Conservation (phyloP, 2,113 vertebrate species). For the Brachypodius melanocephalos region DNA sequence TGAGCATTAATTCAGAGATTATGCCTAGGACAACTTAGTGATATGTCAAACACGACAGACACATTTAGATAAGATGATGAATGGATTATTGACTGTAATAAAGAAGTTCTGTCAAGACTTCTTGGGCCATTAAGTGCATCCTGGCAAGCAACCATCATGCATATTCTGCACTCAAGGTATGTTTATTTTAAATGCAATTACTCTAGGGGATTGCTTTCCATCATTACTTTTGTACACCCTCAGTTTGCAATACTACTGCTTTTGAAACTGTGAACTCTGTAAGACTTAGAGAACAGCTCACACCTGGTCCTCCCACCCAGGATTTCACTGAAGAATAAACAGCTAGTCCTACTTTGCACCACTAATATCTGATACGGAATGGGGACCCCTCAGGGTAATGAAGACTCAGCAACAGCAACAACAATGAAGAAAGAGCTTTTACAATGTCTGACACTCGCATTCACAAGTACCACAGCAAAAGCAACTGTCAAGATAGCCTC, state of each 20-base stretch:
- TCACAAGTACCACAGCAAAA: neutral
- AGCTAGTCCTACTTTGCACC: neutral
- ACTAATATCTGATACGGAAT: neutral
- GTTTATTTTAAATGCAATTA: conserved; percentile 19
- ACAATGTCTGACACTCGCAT: neutral
- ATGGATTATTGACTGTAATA: conserved; percentile 13
- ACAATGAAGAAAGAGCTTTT: neutral
- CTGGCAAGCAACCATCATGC: neutral
- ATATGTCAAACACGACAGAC: neutral
- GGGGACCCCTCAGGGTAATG: neutral
- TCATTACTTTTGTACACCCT: neutral
- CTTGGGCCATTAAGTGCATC: neutral
- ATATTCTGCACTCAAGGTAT: neutral
- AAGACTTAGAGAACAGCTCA: neutral
- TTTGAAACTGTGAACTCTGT: neutral
- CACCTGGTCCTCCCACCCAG: neutral
- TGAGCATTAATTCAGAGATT: conserved; percentile 9
- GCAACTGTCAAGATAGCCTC: neutral
- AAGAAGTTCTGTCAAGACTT: neutral
- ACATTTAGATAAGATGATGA: conserved; percentile 8
- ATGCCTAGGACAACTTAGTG: neutral
- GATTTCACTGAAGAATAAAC: neutral
- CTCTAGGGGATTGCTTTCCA: neutral
- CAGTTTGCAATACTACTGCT: neutral
- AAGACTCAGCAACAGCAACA: neutral